These are phyloP conservation scores for Chydorus sphaericus DNA, from an alignment of 2,888 invertebrate species.

Conservation along the genomic window DNA sequence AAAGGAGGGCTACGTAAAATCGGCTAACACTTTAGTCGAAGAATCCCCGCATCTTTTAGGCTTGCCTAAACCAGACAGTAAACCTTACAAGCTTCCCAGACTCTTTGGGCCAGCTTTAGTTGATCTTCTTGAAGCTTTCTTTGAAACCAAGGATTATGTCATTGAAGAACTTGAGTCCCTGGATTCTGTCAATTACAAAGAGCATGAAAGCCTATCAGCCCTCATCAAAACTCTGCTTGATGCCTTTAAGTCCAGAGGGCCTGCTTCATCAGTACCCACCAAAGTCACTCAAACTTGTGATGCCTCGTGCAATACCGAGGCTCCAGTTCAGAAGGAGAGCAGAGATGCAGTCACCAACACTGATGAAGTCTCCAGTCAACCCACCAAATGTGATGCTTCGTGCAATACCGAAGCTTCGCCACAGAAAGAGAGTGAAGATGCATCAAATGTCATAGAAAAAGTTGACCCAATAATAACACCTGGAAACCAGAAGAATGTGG, in stretches of 20 bases:
- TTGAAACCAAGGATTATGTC: not conserved
- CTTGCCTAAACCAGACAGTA: not conserved
- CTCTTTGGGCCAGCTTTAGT: not conserved
- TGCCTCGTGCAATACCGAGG: not conserved
- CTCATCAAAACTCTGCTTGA: not conserved
- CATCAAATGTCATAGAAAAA: no score
- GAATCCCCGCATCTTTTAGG: not conserved
- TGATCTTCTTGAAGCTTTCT: not conserved
- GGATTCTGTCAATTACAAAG: not conserved
- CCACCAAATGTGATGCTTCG: no score
- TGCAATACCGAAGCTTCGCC: no score
- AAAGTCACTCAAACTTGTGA: not conserved
- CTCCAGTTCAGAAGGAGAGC: not conserved
- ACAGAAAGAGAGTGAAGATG: no score
- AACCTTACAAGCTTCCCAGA: not conserved
- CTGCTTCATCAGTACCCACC: not conserved
- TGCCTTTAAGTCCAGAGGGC: not conserved
- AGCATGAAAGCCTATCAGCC: not conserved
- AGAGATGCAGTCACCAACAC: not conserved
- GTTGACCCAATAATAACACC: no score
- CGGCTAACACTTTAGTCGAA: not conserved
- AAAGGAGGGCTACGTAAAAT: not conserved
- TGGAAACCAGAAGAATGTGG: no score
- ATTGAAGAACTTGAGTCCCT: not conserved
- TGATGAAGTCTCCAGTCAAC: no score